Percentiles rank a stretch among this genome's conserved stretches.
phyloP scores from a whole-genome alignment of 2,797 vertebrate genomes.

The Silurus lanzhouensis region DNA sequence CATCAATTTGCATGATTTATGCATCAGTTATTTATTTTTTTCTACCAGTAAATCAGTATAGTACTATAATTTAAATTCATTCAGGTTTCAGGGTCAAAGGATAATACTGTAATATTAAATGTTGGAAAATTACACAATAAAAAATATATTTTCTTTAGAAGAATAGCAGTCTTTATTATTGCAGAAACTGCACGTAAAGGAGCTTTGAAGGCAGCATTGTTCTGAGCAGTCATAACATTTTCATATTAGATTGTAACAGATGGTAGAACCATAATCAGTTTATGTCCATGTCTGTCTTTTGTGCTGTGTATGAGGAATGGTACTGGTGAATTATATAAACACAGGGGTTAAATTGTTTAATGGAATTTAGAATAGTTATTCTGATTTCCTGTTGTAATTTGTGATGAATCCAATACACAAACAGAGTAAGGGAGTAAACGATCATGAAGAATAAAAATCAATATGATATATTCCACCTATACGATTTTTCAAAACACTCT shows the following conservation, averaged over 20 bases:
- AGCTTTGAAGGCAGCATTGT: constrained; percentile 3
- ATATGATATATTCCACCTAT: too few relatives aligned
- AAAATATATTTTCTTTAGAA: neutral
- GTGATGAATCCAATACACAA: neutral
- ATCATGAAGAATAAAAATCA: neutral
- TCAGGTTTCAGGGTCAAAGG: neutral
- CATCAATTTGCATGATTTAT: neutral
- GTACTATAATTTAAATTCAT: neutral
- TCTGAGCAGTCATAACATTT: neutral
- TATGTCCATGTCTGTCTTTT: constrained; percentile 13
- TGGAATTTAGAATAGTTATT: neutral
- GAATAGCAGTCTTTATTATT: neutral
- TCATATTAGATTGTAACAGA: constrained; percentile 8
- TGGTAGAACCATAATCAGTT: constrained; percentile 5
- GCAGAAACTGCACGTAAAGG: neutral
- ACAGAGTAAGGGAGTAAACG: neutral
- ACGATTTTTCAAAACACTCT: neutral
- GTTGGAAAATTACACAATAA: neutral
- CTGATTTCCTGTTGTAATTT: neutral
- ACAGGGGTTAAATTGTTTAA: neutral
- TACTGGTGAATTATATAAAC: neutral
- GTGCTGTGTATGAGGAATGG: neutral
- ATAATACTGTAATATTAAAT: neutral
- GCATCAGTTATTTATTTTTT: neutral
- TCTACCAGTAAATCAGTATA: neutral